These are phyloP conservation scores for Meiosimyza decipiens DNA, from an alignment of 2,888 invertebrate species.

Conservation along the genomic window DNA sequence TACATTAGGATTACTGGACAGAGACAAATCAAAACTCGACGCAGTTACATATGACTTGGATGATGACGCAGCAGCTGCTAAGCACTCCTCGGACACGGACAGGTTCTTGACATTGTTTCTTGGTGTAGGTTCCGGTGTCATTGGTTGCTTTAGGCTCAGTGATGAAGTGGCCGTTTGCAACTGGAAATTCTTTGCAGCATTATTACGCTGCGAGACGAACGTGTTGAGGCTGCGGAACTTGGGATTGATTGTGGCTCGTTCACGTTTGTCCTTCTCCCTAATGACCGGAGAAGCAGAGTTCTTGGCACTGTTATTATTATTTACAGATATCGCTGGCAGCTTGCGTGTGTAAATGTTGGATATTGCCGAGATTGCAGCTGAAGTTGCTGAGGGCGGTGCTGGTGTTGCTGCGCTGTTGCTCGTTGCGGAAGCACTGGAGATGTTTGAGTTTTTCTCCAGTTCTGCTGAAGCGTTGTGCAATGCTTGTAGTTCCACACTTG, in stretches of 20 bases:
- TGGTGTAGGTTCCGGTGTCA: conserved; percentile 75
- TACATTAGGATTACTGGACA: conserved; percentile 30
- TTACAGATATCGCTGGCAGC: conserved; percentile 33
- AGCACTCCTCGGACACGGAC: conserved; percentile 81
- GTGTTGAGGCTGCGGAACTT: conserved; percentile 70
- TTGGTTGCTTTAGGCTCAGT: conserved; percentile 58
- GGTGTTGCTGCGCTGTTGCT: conserved; percentile 7
- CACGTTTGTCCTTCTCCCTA: conserved; percentile 80
- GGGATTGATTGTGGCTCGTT: conserved; percentile 75
- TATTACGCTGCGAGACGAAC: conserved; percentile 64
- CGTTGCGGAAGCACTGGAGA: background rate
- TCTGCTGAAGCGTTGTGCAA: background rate
- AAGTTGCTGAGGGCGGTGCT: conserved; percentile 21
- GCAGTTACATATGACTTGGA: conserved; percentile 32
- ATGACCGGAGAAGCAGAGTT: conserved; percentile 78
- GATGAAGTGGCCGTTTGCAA: conserved; percentile 59
- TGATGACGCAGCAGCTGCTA: conserved; percentile 58
- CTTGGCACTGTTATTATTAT: conserved; percentile 41
- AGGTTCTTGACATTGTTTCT: conserved; percentile 69
- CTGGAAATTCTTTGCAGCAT: conserved; percentile 61
- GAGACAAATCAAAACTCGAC: conserved; percentile 41
- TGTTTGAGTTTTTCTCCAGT: background rate
- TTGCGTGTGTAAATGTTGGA: conserved; percentile 50
- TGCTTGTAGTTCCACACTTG: background rate
- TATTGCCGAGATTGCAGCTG: conserved; percentile 18